Base-by-base conservation (phyloP, 2,888 invertebrate species). In the Megastigmus dorsalis region DNA sequence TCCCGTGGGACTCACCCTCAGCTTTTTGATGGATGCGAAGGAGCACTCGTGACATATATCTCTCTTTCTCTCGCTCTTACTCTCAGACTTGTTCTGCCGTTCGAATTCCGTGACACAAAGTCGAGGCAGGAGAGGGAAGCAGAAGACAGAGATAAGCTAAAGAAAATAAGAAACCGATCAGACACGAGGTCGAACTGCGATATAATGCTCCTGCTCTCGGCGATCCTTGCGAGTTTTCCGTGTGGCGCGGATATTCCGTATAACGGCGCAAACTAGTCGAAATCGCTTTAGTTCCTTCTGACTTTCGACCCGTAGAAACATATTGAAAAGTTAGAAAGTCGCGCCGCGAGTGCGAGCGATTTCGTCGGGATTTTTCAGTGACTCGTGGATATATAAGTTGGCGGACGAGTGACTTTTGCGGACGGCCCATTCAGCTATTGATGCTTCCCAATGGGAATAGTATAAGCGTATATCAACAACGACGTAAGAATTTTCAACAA, bases 21-120 rank as follows among this genome's bases (percentile, higher is more conserved):
- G 63, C 48, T 63, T 63, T 71, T 63, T 71, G 71, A 71, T 63
- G 71, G 71, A 71, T 71, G 55, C 48, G 60, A 30, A 20, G 30
- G 7, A 4, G n/a, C 28, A 28, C 50, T 48, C 68, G 23, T 45
- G 41, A 48, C 59, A 57, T 38, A 15, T 28, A 9, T 6, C 3
- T 38, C 33, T 41, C 43, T 57, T n/a, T 55, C 15, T 18, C 18
- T n/a, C 41, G 28, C 10, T 28, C 45, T 7, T 15, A 26, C 45
- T 5, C 41, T 10, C 15, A 10, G n/a, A 7, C 26, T 28, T 7
- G n/a, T n/a, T n/a, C n/a, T n/a, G n/a, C n/a, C n/a, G n/a, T 26
- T 18, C 20, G 57, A 41, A 26, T 2, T 2, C 9, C 4, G 33
- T 33, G 30, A 33, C 36, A 54, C 36, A 54, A 30, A 10, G 30